phyloP scores from a whole-genome alignment of 2,113 vertebrate genomes.

The Struthidea cinerea region DNA sequence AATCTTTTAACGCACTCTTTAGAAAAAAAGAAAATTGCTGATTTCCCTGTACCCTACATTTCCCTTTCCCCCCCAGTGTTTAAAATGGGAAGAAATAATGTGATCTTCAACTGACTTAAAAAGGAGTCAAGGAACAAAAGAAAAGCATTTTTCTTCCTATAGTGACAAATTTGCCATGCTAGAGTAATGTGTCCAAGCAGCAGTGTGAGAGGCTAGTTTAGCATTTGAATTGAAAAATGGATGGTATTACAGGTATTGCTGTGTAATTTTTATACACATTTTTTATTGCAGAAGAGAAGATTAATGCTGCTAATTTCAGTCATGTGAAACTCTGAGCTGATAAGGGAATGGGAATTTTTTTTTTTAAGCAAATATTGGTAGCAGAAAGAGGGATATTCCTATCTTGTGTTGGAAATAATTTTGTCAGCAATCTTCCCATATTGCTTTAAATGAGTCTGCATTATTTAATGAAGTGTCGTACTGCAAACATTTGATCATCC shows the following conservation, averaged over 20 bases:
- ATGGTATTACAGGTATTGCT: conserved; percentile 17
- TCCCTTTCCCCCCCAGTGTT: background rate
- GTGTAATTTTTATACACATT: conserved; percentile 47
- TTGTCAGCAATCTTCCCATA: conserved; percentile 13
- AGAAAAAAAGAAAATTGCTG: conserved; percentile 58
- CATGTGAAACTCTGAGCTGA: conserved; percentile 50
- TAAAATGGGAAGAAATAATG: conserved; percentile 47
- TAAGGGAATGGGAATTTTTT: conserved; percentile 30
- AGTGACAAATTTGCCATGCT: conserved; percentile 16
- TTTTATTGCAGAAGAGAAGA: conserved; percentile 60
- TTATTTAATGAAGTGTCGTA: conserved; percentile 4
- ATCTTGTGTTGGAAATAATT: conserved; percentile 29
- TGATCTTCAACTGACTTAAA: conserved; percentile 55
- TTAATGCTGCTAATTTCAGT: conserved; percentile 70
- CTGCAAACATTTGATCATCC: background rate
- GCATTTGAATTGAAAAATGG: conserved; percentile 68
- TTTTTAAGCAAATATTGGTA: conserved; percentile 36
- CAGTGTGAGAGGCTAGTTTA: conserved; percentile 48
- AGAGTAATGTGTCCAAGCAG: conserved; percentile 37
- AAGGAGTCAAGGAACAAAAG: conserved; percentile 62
- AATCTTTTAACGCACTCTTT: conserved; percentile 57
- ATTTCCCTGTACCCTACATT: background rate
- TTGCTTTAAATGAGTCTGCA: background rate
- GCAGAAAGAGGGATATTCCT: conserved; percentile 9
- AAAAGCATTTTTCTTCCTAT: conserved; percentile 38